A percentile compares a stretch with the other conserved stretches of the same genome.
Conservation (phyloP, 2,797 vertebrate species). For the Pseudopleuronectes americanus region DNA sequence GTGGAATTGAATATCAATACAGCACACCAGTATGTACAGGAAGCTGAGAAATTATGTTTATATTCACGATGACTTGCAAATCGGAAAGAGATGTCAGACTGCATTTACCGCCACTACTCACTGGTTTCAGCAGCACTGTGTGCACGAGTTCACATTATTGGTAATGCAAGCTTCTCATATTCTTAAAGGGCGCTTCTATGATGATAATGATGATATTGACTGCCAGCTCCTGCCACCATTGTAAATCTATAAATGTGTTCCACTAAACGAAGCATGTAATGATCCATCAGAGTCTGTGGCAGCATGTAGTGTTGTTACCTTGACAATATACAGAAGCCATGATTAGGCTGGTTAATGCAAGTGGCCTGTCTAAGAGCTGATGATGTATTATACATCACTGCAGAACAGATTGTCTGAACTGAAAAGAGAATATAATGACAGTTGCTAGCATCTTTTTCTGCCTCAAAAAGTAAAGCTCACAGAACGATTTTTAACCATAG, state of each 20-base stretch:
- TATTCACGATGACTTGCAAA: neutral
- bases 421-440: neutral
- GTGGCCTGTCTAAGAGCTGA: neutral
- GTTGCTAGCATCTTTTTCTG: no score
- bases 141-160: neutral
- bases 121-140: neutral
- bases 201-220: neutral
- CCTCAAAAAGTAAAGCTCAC: no score
- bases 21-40: neutral
- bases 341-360: slow-evolving; percentile 15
- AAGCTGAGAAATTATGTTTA: neutral
- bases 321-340: neutral
- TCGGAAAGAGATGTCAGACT: neutral
- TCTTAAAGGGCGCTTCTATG: neutral
- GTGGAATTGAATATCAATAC: neutral
- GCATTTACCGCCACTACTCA: neutral
- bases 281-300: no score
- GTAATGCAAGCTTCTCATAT: neutral
- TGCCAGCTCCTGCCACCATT: neutral
- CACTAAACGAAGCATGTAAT: no score
- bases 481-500: no score
- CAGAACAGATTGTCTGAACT: neutral
- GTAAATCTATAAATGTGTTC: neutral
- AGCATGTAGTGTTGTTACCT: neutral
- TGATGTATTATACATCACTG: slow-evolving; percentile 1